Evolutionary conservation across 2,113 vertebrate genomes (phyloP).

Genomic region (Emydura subglobosa): DNA sequence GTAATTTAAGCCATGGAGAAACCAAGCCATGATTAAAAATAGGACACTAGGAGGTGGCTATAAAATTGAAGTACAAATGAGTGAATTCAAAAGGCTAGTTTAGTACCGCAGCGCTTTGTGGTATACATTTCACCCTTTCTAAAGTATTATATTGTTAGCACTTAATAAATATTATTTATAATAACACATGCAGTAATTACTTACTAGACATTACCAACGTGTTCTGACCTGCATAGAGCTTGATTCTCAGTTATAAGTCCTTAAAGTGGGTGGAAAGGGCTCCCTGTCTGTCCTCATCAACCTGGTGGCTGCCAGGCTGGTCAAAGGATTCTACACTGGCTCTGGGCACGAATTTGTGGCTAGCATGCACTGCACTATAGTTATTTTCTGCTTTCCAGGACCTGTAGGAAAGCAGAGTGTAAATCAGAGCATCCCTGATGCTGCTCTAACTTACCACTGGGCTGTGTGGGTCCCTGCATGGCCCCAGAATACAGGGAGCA

Average conservation of each 20-base stretch:
- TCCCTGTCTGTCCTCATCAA: slow-evolving; percentile 30
- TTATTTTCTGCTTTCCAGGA: neutral
- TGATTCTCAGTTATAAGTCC: slow-evolving; percentile 44
- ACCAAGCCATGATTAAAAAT: slow-evolving; percentile 44
- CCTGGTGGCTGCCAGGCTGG: neutral
- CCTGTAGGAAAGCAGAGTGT: neutral
- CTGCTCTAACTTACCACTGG: neutral
- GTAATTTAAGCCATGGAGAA: slow-evolving; percentile 39
- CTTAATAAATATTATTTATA: slow-evolving; percentile 66
- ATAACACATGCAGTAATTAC: slow-evolving; percentile 60
- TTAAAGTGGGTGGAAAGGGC: slow-evolving; percentile 22
- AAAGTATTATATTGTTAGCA: slow-evolving; percentile 53
- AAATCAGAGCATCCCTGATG: neutral
- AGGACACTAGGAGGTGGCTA: slow-evolving; percentile 38
- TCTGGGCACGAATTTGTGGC: accelerated
- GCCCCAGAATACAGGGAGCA: neutral
- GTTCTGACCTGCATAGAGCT: slow-evolving; percentile 55
- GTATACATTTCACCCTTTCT: slow-evolving; percentile 36
- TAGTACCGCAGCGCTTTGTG: slow-evolving; percentile 18
- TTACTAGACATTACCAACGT: slow-evolving; percentile 60
- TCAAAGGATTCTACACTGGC: accelerated
- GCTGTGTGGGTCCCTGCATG: neutral
- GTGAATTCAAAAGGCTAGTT: slow-evolving; percentile 34
- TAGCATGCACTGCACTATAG: neutral
- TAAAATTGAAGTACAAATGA: slow-evolving; percentile 50